Percentiles rank a stretch among this genome's conserved stretches.
Evolutionary conservation across 23 tunicate species (phyloP).

Genomic region (Styela clava): DNA sequence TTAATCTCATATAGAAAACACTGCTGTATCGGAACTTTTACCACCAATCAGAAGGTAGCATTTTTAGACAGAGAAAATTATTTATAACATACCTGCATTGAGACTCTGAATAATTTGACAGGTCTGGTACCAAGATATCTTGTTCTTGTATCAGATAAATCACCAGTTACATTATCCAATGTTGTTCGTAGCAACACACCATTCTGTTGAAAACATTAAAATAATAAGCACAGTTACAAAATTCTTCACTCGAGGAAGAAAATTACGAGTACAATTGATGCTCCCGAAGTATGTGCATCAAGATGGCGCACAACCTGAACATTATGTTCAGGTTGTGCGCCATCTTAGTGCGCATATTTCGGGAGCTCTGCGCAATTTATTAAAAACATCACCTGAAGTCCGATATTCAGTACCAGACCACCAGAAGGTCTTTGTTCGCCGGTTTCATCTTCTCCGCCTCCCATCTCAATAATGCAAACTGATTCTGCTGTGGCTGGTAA

Average conservation of each 20-base stretch:
- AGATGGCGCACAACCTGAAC: no score
- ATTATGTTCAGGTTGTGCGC: no score
- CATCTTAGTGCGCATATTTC: no score
- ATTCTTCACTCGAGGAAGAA: no score
- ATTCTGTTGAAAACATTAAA: no score
- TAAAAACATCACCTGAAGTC: slow-evolving; percentile 62
- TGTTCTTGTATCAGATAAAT: slow-evolving; percentile 93
- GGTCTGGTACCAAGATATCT: slow-evolving; percentile 93
- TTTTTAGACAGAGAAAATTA: not conserved
- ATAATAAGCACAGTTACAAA: not conserved
- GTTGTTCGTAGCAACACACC: slow-evolving; percentile 95
- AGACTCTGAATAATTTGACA: slow-evolving; percentile 85
- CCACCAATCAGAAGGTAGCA: no score
- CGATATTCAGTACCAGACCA: slow-evolving; percentile 83
- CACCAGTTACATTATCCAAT: slow-evolving; percentile 91
- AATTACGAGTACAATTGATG: no score
- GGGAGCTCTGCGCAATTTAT: not conserved
- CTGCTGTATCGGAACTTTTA: no score
- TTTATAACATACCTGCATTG: slow-evolving; percentile 57
- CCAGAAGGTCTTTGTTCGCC: slow-evolving; percentile 75
- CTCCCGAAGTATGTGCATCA: no score
- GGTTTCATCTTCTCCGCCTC: slow-evolving; percentile 90
- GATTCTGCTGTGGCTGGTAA: slow-evolving; percentile 90
- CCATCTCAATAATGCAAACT: slow-evolving; percentile 90
- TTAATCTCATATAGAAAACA: no score